These are phyloP conservation scores for Pampus argenteus DNA, from an alignment of 2,797 vertebrate genomes.

Conservation along the genomic window DNA sequence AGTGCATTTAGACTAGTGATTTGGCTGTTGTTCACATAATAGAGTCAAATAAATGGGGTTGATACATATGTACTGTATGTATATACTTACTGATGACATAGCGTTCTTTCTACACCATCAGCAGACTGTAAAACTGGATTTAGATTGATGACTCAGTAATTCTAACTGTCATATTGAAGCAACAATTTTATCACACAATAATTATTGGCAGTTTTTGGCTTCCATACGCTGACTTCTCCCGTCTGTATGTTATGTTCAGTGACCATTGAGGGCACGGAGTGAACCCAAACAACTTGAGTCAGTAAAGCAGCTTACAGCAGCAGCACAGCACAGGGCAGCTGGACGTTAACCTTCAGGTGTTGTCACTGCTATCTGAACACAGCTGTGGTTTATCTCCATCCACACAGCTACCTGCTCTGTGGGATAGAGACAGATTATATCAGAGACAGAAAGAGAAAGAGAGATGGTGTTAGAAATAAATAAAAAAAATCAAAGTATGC, in stretches of 20 bases:
- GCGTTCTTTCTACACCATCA: background rate
- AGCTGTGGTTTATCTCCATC: conserved; percentile 12
- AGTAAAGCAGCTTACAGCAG: conserved; percentile 38
- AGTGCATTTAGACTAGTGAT: background rate
- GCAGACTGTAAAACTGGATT: background rate
- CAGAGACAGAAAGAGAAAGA: background rate
- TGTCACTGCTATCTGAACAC: conserved; percentile 10
- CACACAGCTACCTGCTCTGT: background rate
- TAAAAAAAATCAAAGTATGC: background rate
- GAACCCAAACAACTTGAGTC: background rate
- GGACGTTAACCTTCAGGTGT: conserved; percentile 44
- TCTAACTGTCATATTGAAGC: background rate
- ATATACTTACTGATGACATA: background rate
- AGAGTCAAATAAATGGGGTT: background rate
- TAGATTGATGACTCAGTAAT: background rate
- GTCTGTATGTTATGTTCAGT: background rate
- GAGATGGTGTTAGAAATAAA: no score
- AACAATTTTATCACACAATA: background rate
- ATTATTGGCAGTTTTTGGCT: no score
- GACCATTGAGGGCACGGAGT: background rate
- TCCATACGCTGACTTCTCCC: no score
- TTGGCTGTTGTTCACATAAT: background rate
- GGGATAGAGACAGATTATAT: background rate
- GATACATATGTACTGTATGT: background rate
- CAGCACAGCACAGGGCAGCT: conserved; percentile 12